These are phyloP conservation scores for Egretta garzetta DNA, from an alignment of 2,113 vertebrate species.

Conservation along the genomic window DNA sequence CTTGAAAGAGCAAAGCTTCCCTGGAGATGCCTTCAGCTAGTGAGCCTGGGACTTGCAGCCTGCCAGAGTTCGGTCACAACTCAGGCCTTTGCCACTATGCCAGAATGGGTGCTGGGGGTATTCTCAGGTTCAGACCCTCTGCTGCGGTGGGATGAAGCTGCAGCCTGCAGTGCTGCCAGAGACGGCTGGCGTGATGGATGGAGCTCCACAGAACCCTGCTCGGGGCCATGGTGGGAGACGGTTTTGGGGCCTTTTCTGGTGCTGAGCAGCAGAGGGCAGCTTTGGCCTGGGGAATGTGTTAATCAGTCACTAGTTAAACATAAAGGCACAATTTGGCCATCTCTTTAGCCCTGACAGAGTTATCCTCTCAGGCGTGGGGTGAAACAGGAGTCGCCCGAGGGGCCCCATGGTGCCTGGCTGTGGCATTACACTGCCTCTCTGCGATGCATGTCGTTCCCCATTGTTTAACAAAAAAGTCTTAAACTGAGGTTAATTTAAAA, in stretches of 20 bases:
- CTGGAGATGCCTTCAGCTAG: neutral
- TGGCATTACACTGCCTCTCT: neutral
- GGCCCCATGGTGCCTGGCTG: neutral
- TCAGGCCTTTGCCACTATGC: neutral
- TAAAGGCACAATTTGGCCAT: neutral
- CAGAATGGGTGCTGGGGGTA: too few species aligned
- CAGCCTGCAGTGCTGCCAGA: neutral
- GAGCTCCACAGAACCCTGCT: neutral
- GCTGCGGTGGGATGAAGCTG: neutral
- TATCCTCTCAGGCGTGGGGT: neutral
- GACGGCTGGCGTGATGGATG: neutral
- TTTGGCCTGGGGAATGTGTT: neutral
- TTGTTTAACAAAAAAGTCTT: neutral
- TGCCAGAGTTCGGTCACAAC: accelerated
- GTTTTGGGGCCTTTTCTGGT: neutral
- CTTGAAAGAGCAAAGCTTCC: neutral
- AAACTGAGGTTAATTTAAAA: neutral
- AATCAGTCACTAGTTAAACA: neutral
- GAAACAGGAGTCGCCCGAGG: neutral
- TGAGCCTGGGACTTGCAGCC: neutral
- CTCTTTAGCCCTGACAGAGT: neutral
- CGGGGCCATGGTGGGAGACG: accelerated
- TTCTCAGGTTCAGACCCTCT: neutral
- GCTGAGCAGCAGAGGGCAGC: neutral
- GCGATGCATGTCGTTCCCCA: neutral